Percentiles rank a stretch among this genome's conserved stretches.
Evolutionary conservation across 2,888 invertebrate species (phyloP).

Genomic region (Rhaphigaster nebulosa): DNA sequence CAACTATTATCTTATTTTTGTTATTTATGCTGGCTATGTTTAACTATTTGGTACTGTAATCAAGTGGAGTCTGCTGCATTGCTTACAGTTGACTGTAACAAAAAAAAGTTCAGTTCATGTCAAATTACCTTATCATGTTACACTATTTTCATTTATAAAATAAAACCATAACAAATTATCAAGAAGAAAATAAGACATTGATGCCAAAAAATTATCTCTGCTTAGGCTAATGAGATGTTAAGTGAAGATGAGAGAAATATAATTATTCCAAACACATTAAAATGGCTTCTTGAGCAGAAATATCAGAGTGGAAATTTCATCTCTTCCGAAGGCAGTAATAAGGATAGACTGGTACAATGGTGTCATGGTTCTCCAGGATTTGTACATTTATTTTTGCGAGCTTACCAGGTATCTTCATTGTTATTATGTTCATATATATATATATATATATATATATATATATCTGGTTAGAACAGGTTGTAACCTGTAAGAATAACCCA

Average conservation of each 20-base stretch:
- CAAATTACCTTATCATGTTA: too few species aligned
- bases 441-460: too few species aligned
- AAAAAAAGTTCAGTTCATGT: too few species aligned
- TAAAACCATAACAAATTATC: background rate
- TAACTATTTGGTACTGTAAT: too few species aligned
- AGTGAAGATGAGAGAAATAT: constrained; percentile 73
- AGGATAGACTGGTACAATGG: constrained; percentile 90
- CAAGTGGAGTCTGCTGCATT: too few species aligned
- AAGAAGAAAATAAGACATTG: background rate
- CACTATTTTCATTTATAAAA: too few species aligned
- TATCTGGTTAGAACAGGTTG: too few species aligned
- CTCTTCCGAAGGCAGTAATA: constrained; percentile 78
- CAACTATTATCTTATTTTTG: too few species aligned
- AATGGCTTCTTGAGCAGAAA: constrained; percentile 74
- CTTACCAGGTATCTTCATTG: constrained; percentile 73
- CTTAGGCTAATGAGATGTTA: constrained; percentile 73
- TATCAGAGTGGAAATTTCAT: constrained; percentile 81
- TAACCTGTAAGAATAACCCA: too few species aligned
- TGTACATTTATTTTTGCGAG: constrained; percentile 78
- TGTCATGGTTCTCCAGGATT: constrained; percentile 95
- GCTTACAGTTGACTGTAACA: too few species aligned
- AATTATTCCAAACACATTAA: constrained; percentile 76
- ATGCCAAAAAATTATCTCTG: constrained; percentile 26
- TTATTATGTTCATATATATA: too few species aligned
- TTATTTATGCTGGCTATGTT: too few species aligned